Evolutionary conservation across 2,113 vertebrate species (phyloP).

Genomic region (Myotis davidii): DNA sequence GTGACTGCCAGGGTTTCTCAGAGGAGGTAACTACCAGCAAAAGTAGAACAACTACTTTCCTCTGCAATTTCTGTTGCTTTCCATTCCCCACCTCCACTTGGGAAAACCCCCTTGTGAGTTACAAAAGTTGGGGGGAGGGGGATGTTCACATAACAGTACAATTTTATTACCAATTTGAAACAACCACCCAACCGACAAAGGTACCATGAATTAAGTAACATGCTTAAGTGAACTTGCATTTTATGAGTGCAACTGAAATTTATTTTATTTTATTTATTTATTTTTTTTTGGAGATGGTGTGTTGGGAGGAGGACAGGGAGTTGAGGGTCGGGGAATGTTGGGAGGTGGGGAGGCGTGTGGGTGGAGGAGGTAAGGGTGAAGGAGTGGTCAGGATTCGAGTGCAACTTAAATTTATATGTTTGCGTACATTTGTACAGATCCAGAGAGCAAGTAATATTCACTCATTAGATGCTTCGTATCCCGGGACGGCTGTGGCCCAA

Average conservation of each 20-base stretch:
- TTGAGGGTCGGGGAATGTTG: too few species aligned
- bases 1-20: background rate
- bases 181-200: background rate
- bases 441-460: background rate
- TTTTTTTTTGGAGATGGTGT: too few species aligned
- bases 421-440: background rate
- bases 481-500: background rate
- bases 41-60: background rate
- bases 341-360: too few species aligned
- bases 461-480: background rate
- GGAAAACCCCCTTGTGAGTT: background rate
- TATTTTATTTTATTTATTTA: background rate
- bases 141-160: background rate
- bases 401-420: background rate
- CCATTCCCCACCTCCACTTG: background rate
- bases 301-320: too few species aligned
- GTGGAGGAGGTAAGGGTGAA: too few species aligned
- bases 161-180: background rate
- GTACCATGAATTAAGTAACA: background rate
- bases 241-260: background rate
- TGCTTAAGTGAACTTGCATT: background rate
- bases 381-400: background rate
- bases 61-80: background rate
- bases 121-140: background rate
- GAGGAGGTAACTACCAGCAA: background rate